Base-by-base conservation (phyloP, 2,888 invertebrate genomes). In the Tenthredo distinguenda region DNA sequence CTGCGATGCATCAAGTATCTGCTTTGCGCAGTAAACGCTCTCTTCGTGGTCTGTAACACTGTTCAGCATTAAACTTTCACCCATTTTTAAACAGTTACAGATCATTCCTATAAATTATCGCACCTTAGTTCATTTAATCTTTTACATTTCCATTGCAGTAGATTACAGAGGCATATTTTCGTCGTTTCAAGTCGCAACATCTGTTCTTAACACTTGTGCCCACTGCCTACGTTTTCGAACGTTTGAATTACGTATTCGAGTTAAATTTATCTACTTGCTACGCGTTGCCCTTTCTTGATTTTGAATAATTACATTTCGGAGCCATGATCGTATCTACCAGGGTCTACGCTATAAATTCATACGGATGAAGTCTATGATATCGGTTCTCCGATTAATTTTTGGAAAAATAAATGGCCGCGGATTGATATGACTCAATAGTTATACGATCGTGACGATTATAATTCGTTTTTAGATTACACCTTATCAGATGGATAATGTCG, bases 1-100 rank as follows among this genome's bases (percentile, higher is more conserved):
- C 95, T 96, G 93, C 94, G 95, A 87, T 96, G 96, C 91, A 95
- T 96, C 90, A 96, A 96, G 90, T 96, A 96, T 90, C 94, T 96
- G 88, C 94, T 96, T 31, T 96, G 96, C 91, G 93, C 95, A n/a
- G 95, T 96, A 88, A 96, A 96, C 93, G 94, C 96, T 65, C 93
- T 96, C 87, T 95, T 96, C 92, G 95, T 96, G 95, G 96, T 96
- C 92, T 87, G 93, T 93, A 91, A n/a, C n/a, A 21, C 37, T 62
- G 5, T 31, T 31, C 47, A 50, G 10, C 4, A 31, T 31, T 31
- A 15, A 26, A 31, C 15, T 31, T 47, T 50, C 21, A 50, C n/a
- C 6, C 68, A 31, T 68, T 34, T 0, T 34, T 12, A 18, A 15
- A 68, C 68, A 68, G 15, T 34, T 68, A 26, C 68, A 68, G 34